A percentile compares a stretch with the other conserved stretches of the same genome.
phyloP scores from a whole-genome alignment of 2,797 vertebrate species.

The Onychomys torridus region DNA sequence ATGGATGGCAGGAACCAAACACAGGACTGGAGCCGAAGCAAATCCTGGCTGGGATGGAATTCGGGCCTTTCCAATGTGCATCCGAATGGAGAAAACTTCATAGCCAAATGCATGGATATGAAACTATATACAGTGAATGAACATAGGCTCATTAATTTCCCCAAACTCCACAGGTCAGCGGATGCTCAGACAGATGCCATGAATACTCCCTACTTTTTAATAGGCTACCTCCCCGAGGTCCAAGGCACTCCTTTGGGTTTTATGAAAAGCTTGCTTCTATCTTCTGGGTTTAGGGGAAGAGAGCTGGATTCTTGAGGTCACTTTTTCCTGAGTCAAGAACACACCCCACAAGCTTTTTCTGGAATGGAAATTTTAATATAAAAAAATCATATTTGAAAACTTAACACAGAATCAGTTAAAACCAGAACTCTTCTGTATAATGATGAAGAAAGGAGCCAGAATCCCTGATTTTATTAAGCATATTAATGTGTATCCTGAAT shows the following conservation, averaged over 20 bases:
- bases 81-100: constrained; percentile 43
- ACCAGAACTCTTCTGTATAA: background rate
- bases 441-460: background rate
- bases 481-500: background rate
- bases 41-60: constrained; percentile 54
- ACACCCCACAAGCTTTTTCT: background rate
- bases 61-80: background rate
- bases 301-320: background rate
- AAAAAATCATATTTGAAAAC: constrained; percentile 6
- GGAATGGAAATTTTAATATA: constrained; percentile 36
- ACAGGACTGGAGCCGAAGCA: constrained; percentile 52
- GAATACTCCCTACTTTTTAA: background rate
- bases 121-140: background rate
- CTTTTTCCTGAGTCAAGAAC: background rate
- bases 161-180: background rate
- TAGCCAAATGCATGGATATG: background rate
- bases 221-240: background rate
- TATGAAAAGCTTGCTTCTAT: constrained; percentile 12
- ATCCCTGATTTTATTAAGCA: background rate
- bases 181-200: background rate
- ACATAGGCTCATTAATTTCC: constrained; percentile 16
- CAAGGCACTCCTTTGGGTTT: background rate
- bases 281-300: background rate
- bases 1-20: constrained; percentile 70
- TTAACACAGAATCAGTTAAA: constrained; percentile 4